Evolutionary conservation across 2,888 invertebrate genomes (phyloP).

Genomic region (Pheosia tremula): DNA sequence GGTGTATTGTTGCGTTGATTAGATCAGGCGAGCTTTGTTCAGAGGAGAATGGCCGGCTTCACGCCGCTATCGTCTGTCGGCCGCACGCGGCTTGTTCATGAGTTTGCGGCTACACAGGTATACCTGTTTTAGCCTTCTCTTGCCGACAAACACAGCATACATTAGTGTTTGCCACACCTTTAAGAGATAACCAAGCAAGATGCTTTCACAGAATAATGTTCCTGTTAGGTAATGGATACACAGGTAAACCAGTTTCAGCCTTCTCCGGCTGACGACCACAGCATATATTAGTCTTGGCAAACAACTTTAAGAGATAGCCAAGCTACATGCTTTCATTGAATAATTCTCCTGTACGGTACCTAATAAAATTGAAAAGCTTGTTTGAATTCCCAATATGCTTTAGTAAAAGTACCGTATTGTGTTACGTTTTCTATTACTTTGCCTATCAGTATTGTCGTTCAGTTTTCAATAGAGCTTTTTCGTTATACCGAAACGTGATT

Average conservation of each 20-base stretch:
- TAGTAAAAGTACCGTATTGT: slow-evolving; percentile 6
- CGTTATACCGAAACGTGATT: slow-evolving; percentile 33
- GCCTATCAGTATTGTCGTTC: slow-evolving; percentile 8
- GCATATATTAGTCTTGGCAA: slow-evolving; percentile 40
- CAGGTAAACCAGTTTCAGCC: slow-evolving; percentile 44
- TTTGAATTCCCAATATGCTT: background rate
- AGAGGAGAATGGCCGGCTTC: slow-evolving; percentile 64
- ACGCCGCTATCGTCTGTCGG: slow-evolving; percentile 63
- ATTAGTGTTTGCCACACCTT: slow-evolving; percentile 33
- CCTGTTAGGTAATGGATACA: slow-evolving; percentile 32
- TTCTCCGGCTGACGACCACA: slow-evolving; percentile 40
- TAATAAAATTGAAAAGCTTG: background rate
- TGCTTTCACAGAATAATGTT: slow-evolving; percentile 22
- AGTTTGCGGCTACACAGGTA: slow-evolving; percentile 50
- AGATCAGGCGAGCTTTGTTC: slow-evolving; percentile 79
- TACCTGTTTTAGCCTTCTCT: slow-evolving; percentile 43
- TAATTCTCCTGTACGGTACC: slow-evolving; percentile 7
- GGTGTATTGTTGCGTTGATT: slow-evolving; percentile 81
- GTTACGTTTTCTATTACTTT: slow-evolving; percentile 9
- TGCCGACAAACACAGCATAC: slow-evolving; percentile 44
- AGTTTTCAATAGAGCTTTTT: slow-evolving; percentile 21
- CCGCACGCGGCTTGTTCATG: slow-evolving; percentile 61
- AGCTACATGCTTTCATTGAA: slow-evolving; percentile 22
- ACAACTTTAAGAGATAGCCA: slow-evolving; percentile 27
- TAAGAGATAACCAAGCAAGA: slow-evolving; percentile 27